Conservation (phyloP, 1,140 invertebrate genomes). For the Pogonus chalceus region DNA sequence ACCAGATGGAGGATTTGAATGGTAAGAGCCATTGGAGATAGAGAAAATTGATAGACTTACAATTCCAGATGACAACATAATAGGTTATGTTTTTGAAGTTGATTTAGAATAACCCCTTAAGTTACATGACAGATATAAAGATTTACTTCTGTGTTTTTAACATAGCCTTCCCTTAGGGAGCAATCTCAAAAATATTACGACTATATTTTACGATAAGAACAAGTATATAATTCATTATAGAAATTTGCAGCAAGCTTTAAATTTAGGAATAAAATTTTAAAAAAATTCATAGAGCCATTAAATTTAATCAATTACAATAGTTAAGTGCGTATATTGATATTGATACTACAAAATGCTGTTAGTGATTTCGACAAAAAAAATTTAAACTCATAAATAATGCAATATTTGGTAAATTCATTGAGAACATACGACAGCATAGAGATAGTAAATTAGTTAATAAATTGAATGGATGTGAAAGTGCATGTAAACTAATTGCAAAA, state of each 20-base stretch:
- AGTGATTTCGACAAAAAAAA: slow-evolving; percentile 36
- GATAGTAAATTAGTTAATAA: slow-evolving; percentile 25
- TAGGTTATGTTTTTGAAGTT: slow-evolving; percentile 37
- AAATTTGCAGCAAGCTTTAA: slow-evolving; percentile 29
- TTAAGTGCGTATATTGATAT: slow-evolving; percentile 32
- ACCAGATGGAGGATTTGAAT: slow-evolving; percentile 27
- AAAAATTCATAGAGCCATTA: slow-evolving; percentile 32
- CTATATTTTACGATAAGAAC: no score
- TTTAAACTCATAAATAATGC: slow-evolving; percentile 35
- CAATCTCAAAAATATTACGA: slow-evolving; percentile 20
- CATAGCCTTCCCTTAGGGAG: slow-evolving; percentile 15
- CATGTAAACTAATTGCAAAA: not conserved
- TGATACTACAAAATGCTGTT: slow-evolving; percentile 25
- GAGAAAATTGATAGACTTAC: slow-evolving; percentile 28
- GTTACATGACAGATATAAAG: slow-evolving; percentile 35
- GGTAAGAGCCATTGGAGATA: slow-evolving; percentile 22
- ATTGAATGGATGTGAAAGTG: slow-evolving; percentile 10
- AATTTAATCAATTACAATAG: slow-evolving; percentile 33
- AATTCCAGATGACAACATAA: slow-evolving; percentile 24
- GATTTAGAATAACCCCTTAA: slow-evolving; percentile 25
- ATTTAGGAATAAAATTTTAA: slow-evolving; percentile 30
- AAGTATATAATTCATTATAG: slow-evolving; percentile 36
- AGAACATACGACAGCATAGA: slow-evolving; percentile 29
- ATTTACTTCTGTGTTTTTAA: slow-evolving; percentile 34
- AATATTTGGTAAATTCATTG: slow-evolving; percentile 35